Evolutionary conservation across 2,797 vertebrate species (phyloP).

Genomic region (Darevskia nairensis): DNA sequence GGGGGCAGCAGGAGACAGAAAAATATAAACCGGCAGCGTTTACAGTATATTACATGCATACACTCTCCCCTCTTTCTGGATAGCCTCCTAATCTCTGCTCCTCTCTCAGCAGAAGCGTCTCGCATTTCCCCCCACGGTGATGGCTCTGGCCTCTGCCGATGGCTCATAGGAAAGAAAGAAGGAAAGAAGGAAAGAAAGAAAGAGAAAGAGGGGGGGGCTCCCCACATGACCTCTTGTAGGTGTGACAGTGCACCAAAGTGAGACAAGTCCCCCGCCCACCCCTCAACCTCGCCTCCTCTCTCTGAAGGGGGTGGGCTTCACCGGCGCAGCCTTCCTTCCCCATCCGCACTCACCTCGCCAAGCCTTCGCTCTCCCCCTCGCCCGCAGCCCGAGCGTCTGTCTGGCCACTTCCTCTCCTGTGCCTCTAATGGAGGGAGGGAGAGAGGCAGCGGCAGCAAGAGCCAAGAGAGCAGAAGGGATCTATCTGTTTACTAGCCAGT

Average conservation of each 20-base stretch:
- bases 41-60: no score
- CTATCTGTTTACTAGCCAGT: slow-evolving; percentile 43
- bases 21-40: no score
- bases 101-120: not conserved
- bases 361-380: not conserved
- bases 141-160: slow-evolving; percentile 46
- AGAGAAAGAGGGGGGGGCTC: not conserved
- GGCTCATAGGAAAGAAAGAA: slow-evolving; percentile 26
- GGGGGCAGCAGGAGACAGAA: not conserved
- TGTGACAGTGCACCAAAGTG: not conserved
- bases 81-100: not conserved
- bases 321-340: fast-evolving
- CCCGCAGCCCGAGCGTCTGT: not conserved
- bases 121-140: not conserved
- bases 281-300: not conserved
- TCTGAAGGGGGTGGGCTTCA: no score
- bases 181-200: not conserved
- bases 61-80: not conserved
- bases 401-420: slow-evolving; percentile 18
- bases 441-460: no score
- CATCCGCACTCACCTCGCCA: slow-evolving; percentile 29
- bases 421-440: slow-evolving; percentile 27
- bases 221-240: not conserved
- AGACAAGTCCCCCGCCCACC: not conserved
- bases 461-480: not conserved